Percentiles rank a stretch among this genome's conserved stretches.
Evolutionary conservation across 2,888 invertebrate genomes (phyloP).

Genomic region (Yponomeuta malinellus): DNA sequence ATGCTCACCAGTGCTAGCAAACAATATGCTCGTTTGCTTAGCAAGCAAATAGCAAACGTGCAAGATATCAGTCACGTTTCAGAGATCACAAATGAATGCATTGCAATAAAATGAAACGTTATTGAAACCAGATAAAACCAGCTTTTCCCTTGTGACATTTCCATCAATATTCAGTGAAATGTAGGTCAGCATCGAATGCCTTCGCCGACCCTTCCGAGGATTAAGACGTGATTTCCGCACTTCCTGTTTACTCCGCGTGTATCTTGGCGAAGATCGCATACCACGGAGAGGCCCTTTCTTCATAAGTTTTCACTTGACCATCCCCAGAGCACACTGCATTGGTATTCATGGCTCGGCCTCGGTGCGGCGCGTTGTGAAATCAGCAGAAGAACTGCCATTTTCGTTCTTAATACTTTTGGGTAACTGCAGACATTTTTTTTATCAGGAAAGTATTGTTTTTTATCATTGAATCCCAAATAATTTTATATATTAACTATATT

Average conservation of each 20-base stretch:
- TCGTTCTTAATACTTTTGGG: too few relatives aligned
- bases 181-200: background rate
- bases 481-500: too few relatives aligned
- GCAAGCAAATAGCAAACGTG: too few relatives aligned
- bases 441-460: too few relatives aligned
- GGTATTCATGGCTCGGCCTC: background rate
- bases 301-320: conserved; percentile 3
- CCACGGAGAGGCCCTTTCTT: background rate
- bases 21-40: too few relatives aligned
- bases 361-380: background rate
- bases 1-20: too few relatives aligned
- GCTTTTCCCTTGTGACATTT: background rate
- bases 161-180: background rate
- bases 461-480: too few relatives aligned
- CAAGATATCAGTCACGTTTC: too few relatives aligned
- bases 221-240: background rate
- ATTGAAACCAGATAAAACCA: background rate
- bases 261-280: background rate
- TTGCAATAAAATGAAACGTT: background rate
- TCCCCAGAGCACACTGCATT: background rate
- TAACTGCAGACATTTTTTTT: too few relatives aligned
- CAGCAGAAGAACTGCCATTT: background rate
- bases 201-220: background rate
- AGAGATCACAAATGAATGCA: too few relatives aligned
- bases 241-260: background rate